These are phyloP conservation scores for Sebastes wilsoni DNA, from an alignment of 2,797 vertebrate genomes.

Conservation along the genomic window DNA sequence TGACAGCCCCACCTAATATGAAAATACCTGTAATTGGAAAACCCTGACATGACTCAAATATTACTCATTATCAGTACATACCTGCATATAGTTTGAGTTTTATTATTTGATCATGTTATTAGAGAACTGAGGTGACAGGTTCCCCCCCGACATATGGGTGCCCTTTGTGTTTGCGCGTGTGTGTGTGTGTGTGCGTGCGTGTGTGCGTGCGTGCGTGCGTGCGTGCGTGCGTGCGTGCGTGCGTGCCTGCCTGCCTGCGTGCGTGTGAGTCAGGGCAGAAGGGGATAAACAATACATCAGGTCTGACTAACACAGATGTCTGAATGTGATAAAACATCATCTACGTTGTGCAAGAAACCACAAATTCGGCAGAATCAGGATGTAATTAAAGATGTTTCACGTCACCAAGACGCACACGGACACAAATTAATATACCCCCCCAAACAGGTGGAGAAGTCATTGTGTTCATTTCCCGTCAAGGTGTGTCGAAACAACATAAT, in stretches of 20 bases:
- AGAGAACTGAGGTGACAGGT: background rate
- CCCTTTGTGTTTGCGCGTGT: background rate
- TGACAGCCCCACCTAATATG: background rate
- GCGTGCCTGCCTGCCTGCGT: background rate
- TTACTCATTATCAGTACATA: background rate
- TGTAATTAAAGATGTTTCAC: conserved; percentile 7
- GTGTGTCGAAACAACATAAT: conserved; percentile 16
- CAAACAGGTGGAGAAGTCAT: conserved; percentile 2
- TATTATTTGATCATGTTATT: background rate
- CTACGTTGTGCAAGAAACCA: conserved; percentile 28
- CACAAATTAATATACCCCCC: background rate
- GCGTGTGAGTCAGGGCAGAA: background rate
- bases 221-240: too few species aligned
- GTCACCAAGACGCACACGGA: background rate
- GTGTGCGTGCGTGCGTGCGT: rapidly evolving
- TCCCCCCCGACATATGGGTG: background rate
- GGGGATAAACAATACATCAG: background rate
- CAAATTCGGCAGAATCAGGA: conserved; percentile 6
- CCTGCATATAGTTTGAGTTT: background rate
- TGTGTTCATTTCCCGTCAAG: background rate
- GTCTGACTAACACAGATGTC: conserved; percentile 30
- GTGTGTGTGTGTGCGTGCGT: rapidly evolving
- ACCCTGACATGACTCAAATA: background rate
- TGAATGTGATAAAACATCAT: conserved; percentile 12
- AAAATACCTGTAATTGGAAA: background rate